phyloP scores from a whole-genome alignment of 2,113 vertebrate species.

The Psammodynastes pulverulentus region DNA sequence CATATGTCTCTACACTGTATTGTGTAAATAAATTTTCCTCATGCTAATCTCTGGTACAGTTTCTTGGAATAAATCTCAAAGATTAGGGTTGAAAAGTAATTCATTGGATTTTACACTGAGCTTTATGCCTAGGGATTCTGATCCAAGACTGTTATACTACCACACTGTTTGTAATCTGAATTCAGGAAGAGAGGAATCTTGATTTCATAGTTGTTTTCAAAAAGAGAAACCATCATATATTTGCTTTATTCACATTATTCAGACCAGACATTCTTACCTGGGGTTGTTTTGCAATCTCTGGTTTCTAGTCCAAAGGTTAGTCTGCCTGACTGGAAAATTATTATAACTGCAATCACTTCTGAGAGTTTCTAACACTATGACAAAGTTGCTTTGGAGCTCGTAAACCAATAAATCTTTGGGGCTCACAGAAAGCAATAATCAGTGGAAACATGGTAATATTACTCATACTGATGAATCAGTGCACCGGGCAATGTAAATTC shows the following conservation, averaged over 20 bases:
- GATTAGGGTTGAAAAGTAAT: neutral
- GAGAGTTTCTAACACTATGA: neutral
- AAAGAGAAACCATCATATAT: neutral
- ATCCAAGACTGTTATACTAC: neutral
- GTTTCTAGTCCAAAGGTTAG: neutral
- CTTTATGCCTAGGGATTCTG: neutral
- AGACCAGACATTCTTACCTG: neutral
- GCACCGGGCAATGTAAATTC: neutral
- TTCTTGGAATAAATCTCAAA: neutral
- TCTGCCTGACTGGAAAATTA: neutral
- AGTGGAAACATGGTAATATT: neutral
- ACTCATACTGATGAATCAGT: neutral
- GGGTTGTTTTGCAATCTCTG: neutral
- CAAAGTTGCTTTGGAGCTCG: neutral
- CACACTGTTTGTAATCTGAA: neutral
- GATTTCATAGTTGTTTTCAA: neutral
- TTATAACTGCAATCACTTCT: neutral
- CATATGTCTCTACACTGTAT: neutral
- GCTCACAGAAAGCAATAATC: neutral
- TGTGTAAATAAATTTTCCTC: neutral
- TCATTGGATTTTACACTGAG: neutral
- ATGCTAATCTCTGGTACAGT: neutral
- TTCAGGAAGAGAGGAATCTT: neutral
- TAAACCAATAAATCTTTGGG: neutral
- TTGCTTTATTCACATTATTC: neutral